phyloP scores from a whole-genome alignment of 2,888 invertebrate species.

The Cerceris ruficornis region DNA sequence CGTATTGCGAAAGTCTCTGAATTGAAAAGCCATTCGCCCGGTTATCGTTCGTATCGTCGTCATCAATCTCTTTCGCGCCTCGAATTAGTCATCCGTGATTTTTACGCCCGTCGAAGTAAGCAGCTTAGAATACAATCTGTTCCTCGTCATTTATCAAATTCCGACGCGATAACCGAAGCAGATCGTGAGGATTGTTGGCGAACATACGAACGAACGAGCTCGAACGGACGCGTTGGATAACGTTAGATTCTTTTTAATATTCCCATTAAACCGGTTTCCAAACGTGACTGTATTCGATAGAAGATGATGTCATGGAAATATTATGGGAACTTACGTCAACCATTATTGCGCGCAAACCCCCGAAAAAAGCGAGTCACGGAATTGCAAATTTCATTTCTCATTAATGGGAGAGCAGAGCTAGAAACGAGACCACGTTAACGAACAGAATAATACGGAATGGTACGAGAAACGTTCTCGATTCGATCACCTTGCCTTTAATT shows the following conservation, averaged over 20 bases:
- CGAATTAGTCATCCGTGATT: slow-evolving; percentile 8
- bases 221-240: not conserved
- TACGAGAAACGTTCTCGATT: slow-evolving; percentile 14
- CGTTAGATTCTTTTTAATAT: not conserved
- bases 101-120: not conserved
- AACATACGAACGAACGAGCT: not conserved
- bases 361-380: slow-evolving; percentile 5
- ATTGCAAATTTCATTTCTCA: slow-evolving; percentile 47
- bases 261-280: slow-evolving; percentile 22
- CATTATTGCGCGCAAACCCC: slow-evolving; percentile 2
- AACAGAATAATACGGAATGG: not conserved
- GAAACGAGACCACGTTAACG: slow-evolving; percentile 4
- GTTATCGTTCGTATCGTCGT: slow-evolving; percentile 5
- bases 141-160: no score
- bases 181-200: not conserved
- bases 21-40: not conserved
- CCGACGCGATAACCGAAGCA: not conserved
- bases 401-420: slow-evolving; percentile 30
- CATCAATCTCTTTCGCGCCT: slow-evolving; percentile 25
- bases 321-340: slow-evolving; percentile 22
- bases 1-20: slow-evolving; percentile 10
- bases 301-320: slow-evolving; percentile 39
- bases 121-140: not conserved
- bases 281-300: slow-evolving; percentile 5
- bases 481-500: slow-evolving; percentile 46